Evolutionary conservation across 2,888 invertebrate species (phyloP), one percentile per base, ranked within the genome.

Genomic region (Phaedon cochleariae): DNA sequence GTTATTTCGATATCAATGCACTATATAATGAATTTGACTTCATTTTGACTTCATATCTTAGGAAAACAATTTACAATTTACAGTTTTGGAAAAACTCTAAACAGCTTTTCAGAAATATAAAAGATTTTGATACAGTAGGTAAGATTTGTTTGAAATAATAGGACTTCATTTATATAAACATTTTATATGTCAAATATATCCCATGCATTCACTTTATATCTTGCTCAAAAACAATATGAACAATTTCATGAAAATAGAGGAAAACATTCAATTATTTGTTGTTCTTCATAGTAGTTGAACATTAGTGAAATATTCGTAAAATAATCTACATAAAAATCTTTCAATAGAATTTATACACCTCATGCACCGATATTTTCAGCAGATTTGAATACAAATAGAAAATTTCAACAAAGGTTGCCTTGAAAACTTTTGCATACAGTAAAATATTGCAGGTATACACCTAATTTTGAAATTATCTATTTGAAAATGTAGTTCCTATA

Each of bases 1-100:
- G 81, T 79, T 73, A 65, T 76, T 74, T 72, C 73, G 67, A 70
- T 69, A 73, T 73, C 70, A 74, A 73, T 70, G 68, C 71, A 70
- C 67, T 73, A 72, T 59, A 66, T 69, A n/a, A 65, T 65, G 67
- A 34, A 34, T 71, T 68, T 65, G 69, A 69, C 66, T 65, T 67
- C 53, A 67, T 67, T 62, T n/a, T n/a, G n/a, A n/a, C n/a, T n/a
- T n/a, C n/a, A n/a, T n/a, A n/a, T n/a, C n/a, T 64, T 3, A 67
- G 63, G 67, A 65, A 65, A 70, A 66, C 59, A 64, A 64, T 67
- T 65, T 69, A 64, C 59, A 62, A 26, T 52, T n/a, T n/a, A n/a
- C 59, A 59, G 37, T 64, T 65, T 55, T 57, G 60, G 64, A 64
- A 62, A 61, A 53, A 58, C 34, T 57, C 41, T 37, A 70, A 68